Evolutionary conservation across 1,140 invertebrate species (phyloP).

Genomic region (Coelopa frigida): DNA sequence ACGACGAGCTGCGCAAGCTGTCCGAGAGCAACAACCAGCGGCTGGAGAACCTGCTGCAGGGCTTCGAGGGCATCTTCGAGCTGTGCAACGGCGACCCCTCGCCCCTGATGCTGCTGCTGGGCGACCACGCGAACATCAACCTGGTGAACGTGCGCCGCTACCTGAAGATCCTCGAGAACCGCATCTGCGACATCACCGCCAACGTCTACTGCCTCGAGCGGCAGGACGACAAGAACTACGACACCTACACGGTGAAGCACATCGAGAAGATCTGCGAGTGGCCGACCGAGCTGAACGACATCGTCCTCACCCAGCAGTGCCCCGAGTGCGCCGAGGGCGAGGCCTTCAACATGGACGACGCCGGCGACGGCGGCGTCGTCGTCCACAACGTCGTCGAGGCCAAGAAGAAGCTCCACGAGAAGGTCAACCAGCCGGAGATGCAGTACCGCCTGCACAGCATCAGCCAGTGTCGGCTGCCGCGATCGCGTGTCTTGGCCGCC

Average conservation of each 20-base stretch:
- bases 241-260: conserved; percentile 9
- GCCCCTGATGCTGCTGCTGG: conserved; percentile 8
- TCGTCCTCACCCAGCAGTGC: conserved; percentile 19
- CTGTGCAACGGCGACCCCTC: conserved; percentile 7
- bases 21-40: conserved; percentile 7
- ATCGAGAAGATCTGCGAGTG: conserved; percentile 10
- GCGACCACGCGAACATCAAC: conserved; percentile 14
- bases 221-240: background rate
- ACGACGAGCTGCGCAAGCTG: conserved; percentile 19
- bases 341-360: conserved; percentile 17
- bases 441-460: conserved; percentile 21
- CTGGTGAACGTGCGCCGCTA: conserved; percentile 15
- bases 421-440: conserved; percentile 18
- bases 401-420: conserved; percentile 15
- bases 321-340: conserved; percentile 23
- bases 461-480: conserved; percentile 18
- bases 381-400: conserved; percentile 8
- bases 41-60: conserved; percentile 10
- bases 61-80: conserved; percentile 9
- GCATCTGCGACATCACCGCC: conserved; percentile 11
- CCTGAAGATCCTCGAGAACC: conserved; percentile 17
- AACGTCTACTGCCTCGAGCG: conserved; percentile 15
- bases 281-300: conserved; percentile 14
- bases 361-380: conserved; percentile 10
- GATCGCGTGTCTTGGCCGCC: conserved; percentile 16